Evolutionary conservation across 2,797 vertebrate species (phyloP).

Genomic region (Graptemys geographica): DNA sequence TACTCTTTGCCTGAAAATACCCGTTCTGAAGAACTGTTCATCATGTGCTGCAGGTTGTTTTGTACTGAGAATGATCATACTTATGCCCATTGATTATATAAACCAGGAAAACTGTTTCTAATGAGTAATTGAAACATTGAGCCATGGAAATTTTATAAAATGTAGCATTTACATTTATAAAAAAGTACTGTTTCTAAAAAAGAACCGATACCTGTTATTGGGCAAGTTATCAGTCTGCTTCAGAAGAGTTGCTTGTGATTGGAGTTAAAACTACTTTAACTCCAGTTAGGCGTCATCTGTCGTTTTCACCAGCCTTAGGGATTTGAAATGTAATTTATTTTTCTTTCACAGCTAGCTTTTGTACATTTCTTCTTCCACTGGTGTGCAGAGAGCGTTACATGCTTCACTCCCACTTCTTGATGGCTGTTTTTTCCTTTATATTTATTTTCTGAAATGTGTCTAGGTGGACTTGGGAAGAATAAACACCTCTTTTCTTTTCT

Average conservation of each 20-base stretch:
- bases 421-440: neutral
- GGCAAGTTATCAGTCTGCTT: neutral
- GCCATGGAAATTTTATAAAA: neutral
- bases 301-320: neutral
- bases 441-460: neutral
- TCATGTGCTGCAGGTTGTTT: neutral
- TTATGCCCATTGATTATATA: neutral
- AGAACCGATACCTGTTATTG: neutral
- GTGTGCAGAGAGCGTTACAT: neutral
- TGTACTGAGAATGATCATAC: neutral
- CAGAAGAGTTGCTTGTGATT: fast-evolving
- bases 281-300: neutral
- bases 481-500: neutral
- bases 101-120: constrained; percentile 34
- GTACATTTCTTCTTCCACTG: neutral
- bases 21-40: neutral
- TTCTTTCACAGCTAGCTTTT: neutral
- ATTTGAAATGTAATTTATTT: neutral
- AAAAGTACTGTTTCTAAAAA: neutral
- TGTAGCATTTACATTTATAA: neutral
- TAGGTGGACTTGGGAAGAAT: neutral
- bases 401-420: fast-evolving
- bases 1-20: neutral
- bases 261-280: neutral
- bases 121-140: constrained; percentile 8